These are phyloP conservation scores for Falcunculus frontatus DNA, from an alignment of 2,113 vertebrate genomes.

Conservation along the genomic window DNA sequence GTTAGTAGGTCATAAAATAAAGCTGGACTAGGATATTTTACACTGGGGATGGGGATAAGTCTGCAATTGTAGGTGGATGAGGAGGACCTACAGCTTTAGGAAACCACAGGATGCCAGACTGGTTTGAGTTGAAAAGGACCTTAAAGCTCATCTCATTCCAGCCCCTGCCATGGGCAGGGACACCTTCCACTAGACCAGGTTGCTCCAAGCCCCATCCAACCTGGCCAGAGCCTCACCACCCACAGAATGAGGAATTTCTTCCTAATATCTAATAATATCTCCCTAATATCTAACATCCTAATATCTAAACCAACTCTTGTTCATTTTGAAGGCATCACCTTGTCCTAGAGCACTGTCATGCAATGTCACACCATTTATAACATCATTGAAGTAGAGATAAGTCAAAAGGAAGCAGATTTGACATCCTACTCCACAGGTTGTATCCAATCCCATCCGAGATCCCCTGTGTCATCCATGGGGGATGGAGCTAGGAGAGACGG, in stretches of 20 bases:
- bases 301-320: not conserved
- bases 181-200: not conserved
- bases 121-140: not conserved
- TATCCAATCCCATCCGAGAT: not conserved
- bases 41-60: not conserved
- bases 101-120: not conserved
- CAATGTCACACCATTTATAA: not conserved
- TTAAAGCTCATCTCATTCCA: not conserved
- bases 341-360: not conserved
- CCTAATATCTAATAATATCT: not conserved
- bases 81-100: not conserved
- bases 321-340: not conserved
- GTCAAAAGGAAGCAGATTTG: not conserved
- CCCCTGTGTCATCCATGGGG: not conserved
- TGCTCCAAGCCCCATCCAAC: not conserved
- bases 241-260: not conserved
- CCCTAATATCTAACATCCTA: not conserved
- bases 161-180: not conserved
- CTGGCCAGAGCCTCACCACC: not conserved
- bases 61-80: not conserved
- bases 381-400: no score
- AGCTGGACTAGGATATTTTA: not conserved
- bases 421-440: not conserved
- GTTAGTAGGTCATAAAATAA: conserved; percentile 7
- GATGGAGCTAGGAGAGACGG: not conserved